Conservation (phyloP, 2,113 vertebrate genomes). For the Glaucomys volans region DNA sequence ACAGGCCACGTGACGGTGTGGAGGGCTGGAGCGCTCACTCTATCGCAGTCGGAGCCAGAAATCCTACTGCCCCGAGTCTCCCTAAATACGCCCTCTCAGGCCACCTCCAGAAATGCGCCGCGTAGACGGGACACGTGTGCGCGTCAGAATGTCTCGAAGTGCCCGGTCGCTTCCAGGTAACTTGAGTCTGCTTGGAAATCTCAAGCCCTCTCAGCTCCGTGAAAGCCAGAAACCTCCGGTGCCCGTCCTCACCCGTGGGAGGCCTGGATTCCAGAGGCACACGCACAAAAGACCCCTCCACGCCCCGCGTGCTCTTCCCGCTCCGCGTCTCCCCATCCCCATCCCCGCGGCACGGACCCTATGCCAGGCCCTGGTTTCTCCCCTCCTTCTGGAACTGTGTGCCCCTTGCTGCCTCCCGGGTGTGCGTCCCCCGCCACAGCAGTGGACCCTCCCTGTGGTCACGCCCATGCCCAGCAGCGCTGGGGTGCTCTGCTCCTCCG, state of each 20-base stretch:
- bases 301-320: fast-evolving
- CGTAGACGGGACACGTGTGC: fast-evolving
- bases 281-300: no score
- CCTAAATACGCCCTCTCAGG: not conserved
- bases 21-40: fast-evolving
- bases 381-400: not conserved
- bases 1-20: fast-evolving
- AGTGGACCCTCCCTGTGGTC: no score
- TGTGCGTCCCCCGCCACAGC: not conserved
- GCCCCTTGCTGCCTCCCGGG: fast-evolving
- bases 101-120: not conserved
- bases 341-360: not conserved
- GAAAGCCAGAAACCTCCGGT: not conserved
- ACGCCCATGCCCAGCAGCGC: no score
- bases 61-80: not conserved
- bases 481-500: no score
- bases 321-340: no score
- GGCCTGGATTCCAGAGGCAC: not conserved
- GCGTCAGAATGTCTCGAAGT: not conserved
- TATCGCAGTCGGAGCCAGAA: not conserved
- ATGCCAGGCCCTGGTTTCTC: not conserved
- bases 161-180: not conserved
- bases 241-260: not conserved
- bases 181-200: not conserved
- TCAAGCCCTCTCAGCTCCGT: not conserved